Evolutionary conservation across 2,797 vertebrate genomes (phyloP).

Genomic region (Myotis planiceps): DNA sequence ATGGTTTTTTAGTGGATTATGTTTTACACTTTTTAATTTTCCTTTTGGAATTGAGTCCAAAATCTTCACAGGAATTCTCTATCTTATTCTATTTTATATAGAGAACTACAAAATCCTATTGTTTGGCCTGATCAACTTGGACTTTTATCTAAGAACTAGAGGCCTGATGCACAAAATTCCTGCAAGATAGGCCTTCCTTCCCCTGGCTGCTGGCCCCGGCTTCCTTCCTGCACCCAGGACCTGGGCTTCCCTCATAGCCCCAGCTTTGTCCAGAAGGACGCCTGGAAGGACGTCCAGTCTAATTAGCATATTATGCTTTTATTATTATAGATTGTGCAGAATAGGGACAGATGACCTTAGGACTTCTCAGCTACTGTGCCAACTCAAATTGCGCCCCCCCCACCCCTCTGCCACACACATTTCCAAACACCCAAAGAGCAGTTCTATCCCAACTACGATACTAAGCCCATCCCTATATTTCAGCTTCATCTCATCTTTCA

Average conservation of each 20-base stretch:
- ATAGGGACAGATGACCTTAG: neutral
- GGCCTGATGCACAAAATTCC: too few species aligned
- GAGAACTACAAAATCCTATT: neutral
- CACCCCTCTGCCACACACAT: neutral
- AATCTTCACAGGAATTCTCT: neutral
- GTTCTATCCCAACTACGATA: neutral
- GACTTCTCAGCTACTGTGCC: neutral
- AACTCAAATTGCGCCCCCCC: neutral
- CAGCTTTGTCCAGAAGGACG: too few species aligned
- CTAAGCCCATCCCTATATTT: neutral
- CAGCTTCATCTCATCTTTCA: neutral
- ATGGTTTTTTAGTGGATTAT: constrained; percentile 14
- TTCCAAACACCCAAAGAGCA: neutral
- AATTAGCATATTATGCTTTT: too few species aligned
- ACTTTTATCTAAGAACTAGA: neutral
- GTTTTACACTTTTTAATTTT: neutral
- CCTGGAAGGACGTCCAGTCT: too few species aligned
- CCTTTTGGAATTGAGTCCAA: neutral
- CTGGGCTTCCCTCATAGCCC: too few species aligned
- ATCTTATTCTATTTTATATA: neutral
- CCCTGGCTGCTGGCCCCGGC: too few species aligned
- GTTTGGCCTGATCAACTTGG: neutral
- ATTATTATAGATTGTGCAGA: neutral
- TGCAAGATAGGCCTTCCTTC: too few species aligned
- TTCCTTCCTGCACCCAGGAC: too few species aligned